Evolutionary conservation across 2,113 vertebrate genomes (phyloP), one percentile per base, ranked within the genome.

Genomic region (Psettodes erumei): DNA sequence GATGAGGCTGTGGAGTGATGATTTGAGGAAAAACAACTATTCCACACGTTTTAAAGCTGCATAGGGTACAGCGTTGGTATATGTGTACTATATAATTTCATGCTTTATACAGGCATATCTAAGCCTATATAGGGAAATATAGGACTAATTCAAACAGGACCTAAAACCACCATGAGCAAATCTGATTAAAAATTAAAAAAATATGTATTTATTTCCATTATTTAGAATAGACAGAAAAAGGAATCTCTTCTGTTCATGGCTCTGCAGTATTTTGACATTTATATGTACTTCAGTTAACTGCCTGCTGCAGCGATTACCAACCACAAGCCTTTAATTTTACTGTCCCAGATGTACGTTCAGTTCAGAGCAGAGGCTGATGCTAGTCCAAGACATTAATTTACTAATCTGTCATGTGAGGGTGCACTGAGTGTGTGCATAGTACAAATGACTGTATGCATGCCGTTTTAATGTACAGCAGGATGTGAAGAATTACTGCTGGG

Each of bases 251-350:
- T 15, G 11, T 33, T 50, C 21, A 0, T 25, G 32, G 21, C 45
- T 50, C 33, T 65, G 43, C 30, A 65, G 7, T 15, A 23, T 70
- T 59, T 70, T 70, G 40, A 58, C 28, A 8, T 58, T 58, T 47
- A 33, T 70, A 35, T 50, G 50, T 71, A 58, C 48, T 50, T 15
- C 23, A 61, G 33, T 71, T 71, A 38, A 51, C 12, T 61, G 58
- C 33, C 58, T 72, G 43, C 43, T 28, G 35, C 43, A 11, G 43
- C 5, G 23, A 38, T 60, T 40, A 72, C 48, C 12, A 61, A 53
- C 47, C 58, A 40, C 47, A 61, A 30, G 42, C 61, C 35, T 63
- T 47, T 64, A 32, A 48, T 28, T 28, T 64, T 33, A 32, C 35
- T 21, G n/a, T 23, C 25, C 33, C 70, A 72, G 35, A 62, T 62